A percentile compares a stretch with the other conserved stretches of the same genome.
These are phyloP conservation scores for Etheostoma nigrum DNA, from an alignment of 2,797 vertebrate species.

Conservation along the genomic window DNA sequence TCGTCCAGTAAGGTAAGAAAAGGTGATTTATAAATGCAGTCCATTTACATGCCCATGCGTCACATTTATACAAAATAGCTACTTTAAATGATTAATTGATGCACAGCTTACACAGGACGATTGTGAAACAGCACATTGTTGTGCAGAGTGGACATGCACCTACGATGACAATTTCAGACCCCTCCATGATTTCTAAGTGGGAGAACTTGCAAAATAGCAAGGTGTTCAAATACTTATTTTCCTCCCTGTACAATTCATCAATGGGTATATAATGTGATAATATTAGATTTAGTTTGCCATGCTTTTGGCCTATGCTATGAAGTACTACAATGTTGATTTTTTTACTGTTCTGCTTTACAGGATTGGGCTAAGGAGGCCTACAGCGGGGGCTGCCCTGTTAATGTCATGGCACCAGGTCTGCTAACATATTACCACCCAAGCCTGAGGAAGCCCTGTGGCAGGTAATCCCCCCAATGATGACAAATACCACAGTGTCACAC, in stretches of 20 bases:
- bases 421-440: conserved; percentile 84
- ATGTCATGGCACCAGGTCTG: conserved; percentile 84
- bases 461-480: conserved; percentile 71
- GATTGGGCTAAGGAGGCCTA: conserved; percentile 84
- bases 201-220: no score
- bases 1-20: no score
- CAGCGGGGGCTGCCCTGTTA: conserved; percentile 85
- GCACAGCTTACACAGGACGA: conserved; percentile 19
- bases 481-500: conserved; percentile 33
- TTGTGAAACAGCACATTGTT: conserved; percentile 57
- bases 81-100: conserved; percentile 15
- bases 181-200: no score
- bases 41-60: background rate
- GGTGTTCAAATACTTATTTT: no score
- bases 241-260: background rate
- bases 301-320: background rate
- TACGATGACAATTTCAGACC: no score
- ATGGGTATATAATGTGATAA: background rate
- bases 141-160: background rate
- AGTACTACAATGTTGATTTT: conserved; percentile 4
- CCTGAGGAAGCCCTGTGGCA: conserved; percentile 83
- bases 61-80: conserved; percentile 22
- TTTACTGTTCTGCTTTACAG: conserved; percentile 59
- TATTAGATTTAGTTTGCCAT: no score
- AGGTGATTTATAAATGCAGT: no score